Evolutionary conservation across 2,888 invertebrate genomes (phyloP), one percentile per base, ranked within the genome.

Genomic region (Tenthredo scrophulariae): DNA sequence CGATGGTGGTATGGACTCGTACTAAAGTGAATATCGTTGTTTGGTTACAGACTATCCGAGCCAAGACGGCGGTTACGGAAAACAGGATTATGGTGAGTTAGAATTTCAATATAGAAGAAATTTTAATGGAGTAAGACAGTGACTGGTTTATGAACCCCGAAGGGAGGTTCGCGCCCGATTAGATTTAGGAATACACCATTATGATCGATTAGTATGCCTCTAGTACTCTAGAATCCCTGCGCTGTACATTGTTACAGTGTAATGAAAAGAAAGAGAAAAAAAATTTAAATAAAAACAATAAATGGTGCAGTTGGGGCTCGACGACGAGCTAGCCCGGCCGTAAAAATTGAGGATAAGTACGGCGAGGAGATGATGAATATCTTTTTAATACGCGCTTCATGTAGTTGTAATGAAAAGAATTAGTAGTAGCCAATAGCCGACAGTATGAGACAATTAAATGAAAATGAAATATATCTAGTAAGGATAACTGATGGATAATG

Each of bases 51-150:
- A 93, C 89, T 93, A 93, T 89, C 87, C 92, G 87, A 90, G 88
- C 89, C 93, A 91, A 90, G 92, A 91, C 87, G 91, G 92, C 88
- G 92, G 90, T 84, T 91, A 93, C 85, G 93, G 93, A 87, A 92
- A 91, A 87, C 92, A 92, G 88, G 93, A 93, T 88, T 93, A 93
- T 89, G 93, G 93, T 93, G 91, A 93, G 93, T 93, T 40, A 6
- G 67, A 37, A 65, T 83, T 46, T 26, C 46, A 67, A 67, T 67
- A 43, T 33, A 10, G 37, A 18, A 67, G 46, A 83, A 29, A 50
- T 67, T 43, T 46, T 37, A 67, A 67, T 37, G 15, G 22, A 46
- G 9, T 83, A n/a, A 67, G 13, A 80, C 22, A 43, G 22, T 74
- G 22, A 43, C 7, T 22, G 33, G 67, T 67, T 33, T 33, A 15